phyloP scores from a whole-genome alignment of 2,113 vertebrate genomes.

The Gorsachius goisagi region DNA sequence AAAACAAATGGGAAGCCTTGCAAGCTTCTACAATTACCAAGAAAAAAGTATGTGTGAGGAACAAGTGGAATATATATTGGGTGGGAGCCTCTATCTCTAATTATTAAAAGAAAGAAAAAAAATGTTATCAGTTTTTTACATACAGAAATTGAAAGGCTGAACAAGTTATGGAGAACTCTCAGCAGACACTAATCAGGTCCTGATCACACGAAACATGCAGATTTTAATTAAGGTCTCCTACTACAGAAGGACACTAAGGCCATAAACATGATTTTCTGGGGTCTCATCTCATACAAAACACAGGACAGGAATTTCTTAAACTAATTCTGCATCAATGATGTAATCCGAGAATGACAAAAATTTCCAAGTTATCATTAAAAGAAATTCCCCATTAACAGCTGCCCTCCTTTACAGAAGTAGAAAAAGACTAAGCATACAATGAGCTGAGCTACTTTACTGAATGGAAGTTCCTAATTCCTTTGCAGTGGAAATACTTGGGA shows the following conservation, averaged over 20 bases:
- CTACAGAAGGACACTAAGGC: background rate
- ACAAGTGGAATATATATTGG: background rate
- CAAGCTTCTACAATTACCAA: background rate
- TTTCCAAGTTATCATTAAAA: background rate
- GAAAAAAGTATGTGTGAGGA: background rate
- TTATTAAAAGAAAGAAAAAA: background rate
- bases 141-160: background rate
- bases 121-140: background rate
- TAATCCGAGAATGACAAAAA: background rate
- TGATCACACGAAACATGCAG: background rate
- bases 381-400: background rate
- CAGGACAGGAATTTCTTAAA: background rate
- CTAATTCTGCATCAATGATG: background rate
- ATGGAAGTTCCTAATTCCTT: background rate
- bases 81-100: background rate
- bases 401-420: background rate
- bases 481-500: background rate
- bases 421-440: background rate
- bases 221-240: background rate
- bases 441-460: background rate
- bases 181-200: background rate
- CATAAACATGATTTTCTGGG: background rate
- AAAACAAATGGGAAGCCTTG: background rate
- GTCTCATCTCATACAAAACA: background rate
- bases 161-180: background rate